These are phyloP conservation scores for Diachasmimorpha longicaudata DNA, from an alignment of 1,140 invertebrate genomes.

Conservation along the genomic window DNA sequence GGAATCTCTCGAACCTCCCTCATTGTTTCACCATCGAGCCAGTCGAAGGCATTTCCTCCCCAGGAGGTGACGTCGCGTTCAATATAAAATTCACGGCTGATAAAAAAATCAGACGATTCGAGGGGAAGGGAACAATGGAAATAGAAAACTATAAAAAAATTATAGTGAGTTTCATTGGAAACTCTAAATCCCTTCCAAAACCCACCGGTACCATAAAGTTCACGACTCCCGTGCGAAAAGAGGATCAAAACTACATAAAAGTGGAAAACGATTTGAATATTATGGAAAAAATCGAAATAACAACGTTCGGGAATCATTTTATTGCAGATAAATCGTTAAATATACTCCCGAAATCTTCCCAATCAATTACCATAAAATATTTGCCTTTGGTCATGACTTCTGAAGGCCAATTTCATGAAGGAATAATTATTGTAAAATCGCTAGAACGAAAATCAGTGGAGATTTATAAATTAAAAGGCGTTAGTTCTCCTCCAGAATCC, in stretches of 20 bases:
- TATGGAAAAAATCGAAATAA: conserved; percentile 46
- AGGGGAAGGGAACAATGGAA: conserved; percentile 37
- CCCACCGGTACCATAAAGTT: conserved; percentile 49
- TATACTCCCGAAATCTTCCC: conserved; percentile 33
- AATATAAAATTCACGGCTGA: conserved; percentile 47
- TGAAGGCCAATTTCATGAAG: conserved; percentile 29
- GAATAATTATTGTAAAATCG: conserved; percentile 34
- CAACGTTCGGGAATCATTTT: conserved; percentile 52
- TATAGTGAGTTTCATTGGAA: conserved; percentile 45
- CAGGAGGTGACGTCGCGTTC: conserved; percentile 49
- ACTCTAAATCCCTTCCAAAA: conserved; percentile 48
- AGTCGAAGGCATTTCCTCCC: conserved; percentile 50
- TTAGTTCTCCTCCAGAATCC: conserved; percentile 18
- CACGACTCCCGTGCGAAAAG: conserved; percentile 42
- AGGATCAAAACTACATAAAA: conserved; percentile 36
- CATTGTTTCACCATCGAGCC: conserved; percentile 48
- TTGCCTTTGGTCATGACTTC: conserved; percentile 40
- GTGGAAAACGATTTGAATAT: conserved; percentile 46
- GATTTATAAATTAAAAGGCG: conserved; percentile 31
- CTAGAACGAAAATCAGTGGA: conserved; percentile 30
- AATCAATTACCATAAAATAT: conserved; percentile 38
- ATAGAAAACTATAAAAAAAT: conserved; percentile 47
- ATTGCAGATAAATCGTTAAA: conserved; percentile 29
- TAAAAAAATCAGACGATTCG: neutral
- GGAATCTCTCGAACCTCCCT: conserved; percentile 43